These are phyloP conservation scores for Ammodramus savannarum DNA, from an alignment of 2,113 vertebrate species.

Conservation along the genomic window DNA sequence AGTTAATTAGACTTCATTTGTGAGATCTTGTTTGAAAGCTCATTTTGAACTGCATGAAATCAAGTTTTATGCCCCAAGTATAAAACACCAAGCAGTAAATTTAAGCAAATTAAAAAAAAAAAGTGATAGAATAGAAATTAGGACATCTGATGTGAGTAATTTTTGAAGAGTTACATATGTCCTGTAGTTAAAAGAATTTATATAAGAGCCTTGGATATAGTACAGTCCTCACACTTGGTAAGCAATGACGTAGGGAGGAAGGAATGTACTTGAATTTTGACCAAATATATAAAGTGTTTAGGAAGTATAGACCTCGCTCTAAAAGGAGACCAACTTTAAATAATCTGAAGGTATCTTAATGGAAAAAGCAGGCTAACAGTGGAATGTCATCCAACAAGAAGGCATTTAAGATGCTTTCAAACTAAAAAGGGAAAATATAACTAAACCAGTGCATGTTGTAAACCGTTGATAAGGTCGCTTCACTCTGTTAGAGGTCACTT, in stretches of 20 bases:
- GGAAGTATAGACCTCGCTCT: not conserved
- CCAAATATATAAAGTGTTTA: not conserved
- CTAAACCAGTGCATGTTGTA: not conserved
- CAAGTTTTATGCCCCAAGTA: not conserved
- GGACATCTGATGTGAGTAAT: not conserved
- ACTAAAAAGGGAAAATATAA: not conserved
- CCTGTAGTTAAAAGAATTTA: not conserved
- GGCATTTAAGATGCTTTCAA: not conserved
- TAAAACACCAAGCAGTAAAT: not conserved
- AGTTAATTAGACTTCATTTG: not conserved
- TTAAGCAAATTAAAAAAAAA: not conserved
- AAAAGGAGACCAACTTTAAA: not conserved
- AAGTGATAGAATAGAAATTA: not conserved
- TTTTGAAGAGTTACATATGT: not conserved
- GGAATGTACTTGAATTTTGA: conserved; percentile 43
- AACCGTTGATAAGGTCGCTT: not conserved
- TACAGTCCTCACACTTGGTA: not conserved
- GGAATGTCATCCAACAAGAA: not conserved
- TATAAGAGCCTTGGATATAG: not conserved
- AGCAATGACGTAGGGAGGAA: not conserved
- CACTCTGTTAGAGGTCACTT: not conserved
- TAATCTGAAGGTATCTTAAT: not conserved
- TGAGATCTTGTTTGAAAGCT: not conserved
- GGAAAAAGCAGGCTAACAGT: not conserved
- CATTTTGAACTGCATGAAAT: not conserved